A percentile compares a stretch with the other conserved stretches of the same genome.
phyloP scores from a whole-genome alignment of 1,140 invertebrate species.

The Capitella teleta region DNA sequence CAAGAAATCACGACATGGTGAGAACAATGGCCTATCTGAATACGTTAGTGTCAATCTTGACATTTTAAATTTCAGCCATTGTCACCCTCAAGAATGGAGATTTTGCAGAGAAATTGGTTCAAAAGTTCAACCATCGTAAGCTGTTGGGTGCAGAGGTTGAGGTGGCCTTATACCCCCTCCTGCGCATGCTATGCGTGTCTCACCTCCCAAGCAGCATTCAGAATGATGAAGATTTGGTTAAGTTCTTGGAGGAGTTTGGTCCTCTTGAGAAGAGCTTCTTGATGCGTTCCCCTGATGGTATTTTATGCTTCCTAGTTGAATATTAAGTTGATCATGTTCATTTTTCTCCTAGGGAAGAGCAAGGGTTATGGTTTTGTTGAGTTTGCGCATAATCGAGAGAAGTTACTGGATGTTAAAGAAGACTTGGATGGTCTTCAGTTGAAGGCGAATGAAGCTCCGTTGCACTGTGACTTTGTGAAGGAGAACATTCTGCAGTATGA shows the following conservation, averaged over 20 bases:
- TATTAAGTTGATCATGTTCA: not conserved
- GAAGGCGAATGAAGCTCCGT: constrained; percentile 27
- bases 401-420: constrained; percentile 40
- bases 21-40: too few species aligned
- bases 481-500: constrained; percentile 15
- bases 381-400: constrained; percentile 40
- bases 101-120: constrained; percentile 19
- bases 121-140: constrained; percentile 16
- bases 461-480: constrained; percentile 46
- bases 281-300: constrained; percentile 37
- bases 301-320: not conserved
- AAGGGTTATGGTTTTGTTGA: constrained; percentile 55
- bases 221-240: constrained; percentile 44
- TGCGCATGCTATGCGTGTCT: constrained; percentile 49
- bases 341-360: constrained; percentile 32
- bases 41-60: too few species aligned
- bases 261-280: constrained; percentile 46
- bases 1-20: too few species aligned
- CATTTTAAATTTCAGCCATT: constrained; percentile 16
- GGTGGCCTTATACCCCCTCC: constrained; percentile 43
- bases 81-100: constrained; percentile 21
- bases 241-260: constrained; percentile 44
- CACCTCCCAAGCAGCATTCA: constrained; percentile 42
- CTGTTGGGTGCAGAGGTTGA: constrained; percentile 25
- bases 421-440: constrained; percentile 44